Evolutionary conservation across 2,888 invertebrate species (phyloP).

Genomic region (Eulithis prunata): DNA sequence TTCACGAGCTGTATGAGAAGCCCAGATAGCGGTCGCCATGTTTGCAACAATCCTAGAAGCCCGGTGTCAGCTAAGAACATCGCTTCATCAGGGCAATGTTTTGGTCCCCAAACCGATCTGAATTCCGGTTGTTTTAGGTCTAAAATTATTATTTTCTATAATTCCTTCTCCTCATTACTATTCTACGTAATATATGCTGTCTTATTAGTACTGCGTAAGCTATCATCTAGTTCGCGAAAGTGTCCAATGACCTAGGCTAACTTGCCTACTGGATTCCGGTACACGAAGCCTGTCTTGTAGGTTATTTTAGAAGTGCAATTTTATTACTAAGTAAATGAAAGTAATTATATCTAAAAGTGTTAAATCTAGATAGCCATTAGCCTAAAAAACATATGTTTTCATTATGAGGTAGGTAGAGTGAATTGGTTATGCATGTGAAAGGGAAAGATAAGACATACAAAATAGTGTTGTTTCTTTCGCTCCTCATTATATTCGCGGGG

Average conservation of each 20-base stretch:
- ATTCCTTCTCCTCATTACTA: constrained; percentile 48
- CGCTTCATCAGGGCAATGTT: constrained; percentile 69
- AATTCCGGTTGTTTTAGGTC: constrained; percentile 56
- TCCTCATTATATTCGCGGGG: constrained; percentile 22
- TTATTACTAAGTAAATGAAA: constrained; percentile 49
- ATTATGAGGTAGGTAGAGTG: background rate
- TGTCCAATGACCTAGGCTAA: constrained; percentile 79
- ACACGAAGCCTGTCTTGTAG: constrained; percentile 60
- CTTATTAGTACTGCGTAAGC: constrained; percentile 59
- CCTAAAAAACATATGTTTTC: constrained; percentile 24
- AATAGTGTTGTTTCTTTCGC: constrained; percentile 31
- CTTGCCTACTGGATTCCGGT: constrained; percentile 67
- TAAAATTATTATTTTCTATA: constrained; percentile 50
- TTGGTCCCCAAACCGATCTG: constrained; percentile 57
- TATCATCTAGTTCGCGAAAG: constrained; percentile 67
- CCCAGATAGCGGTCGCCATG: constrained; percentile 85
- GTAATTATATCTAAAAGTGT: constrained; percentile 36
- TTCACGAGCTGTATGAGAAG: constrained; percentile 77
- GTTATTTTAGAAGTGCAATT: constrained; percentile 59
- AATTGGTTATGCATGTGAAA: constrained; percentile 14
- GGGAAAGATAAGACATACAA: constrained; percentile 26
- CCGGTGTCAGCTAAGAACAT: constrained; percentile 75
- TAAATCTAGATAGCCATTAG: constrained; percentile 39
- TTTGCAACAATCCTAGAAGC: constrained; percentile 82
- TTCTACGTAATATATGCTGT: constrained; percentile 56